Base-by-base conservation (phyloP, 2,888 invertebrate genomes). In the Tetanocera ferruginea region DNA sequence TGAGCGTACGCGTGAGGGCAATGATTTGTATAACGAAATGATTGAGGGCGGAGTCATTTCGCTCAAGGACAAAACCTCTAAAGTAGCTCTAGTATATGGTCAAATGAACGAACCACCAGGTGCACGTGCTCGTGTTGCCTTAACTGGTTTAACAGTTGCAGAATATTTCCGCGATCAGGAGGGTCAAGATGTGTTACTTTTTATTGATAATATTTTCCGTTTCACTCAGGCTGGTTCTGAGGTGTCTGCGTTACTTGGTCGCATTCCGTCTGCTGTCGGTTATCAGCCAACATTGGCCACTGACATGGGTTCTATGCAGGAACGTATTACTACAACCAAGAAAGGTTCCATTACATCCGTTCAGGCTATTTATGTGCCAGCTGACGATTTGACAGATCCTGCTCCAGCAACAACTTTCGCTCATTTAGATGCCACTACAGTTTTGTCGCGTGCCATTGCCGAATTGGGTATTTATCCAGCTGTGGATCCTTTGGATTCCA, bases 71-170 rank as follows among this genome's bases (percentile, higher is more conserved):
- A 95, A 96, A 90, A 94, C 94, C 64, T 97, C 97, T 23, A 97
- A 97, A 80, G 85, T 85, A 76, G 95, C 97, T 0, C 93, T 97
- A 80, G 97, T 97, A 83, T 97, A 97, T 87, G 97, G 97, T 81
- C 97, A 97, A 91, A 97, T 97, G 97, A 97, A 97, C 89, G 97
- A 97, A 91, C 97, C 97, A 79, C 97, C 97, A 80, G 97, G 97
- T 85, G 97, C 97, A 78, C 94, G 97, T 90, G 97, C 97, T 85
- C 95, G 97, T 90, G 97, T 97, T 78, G 97, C 96, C 80, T 91
- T 97, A 83, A 97, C 97, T 85, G 97, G 97, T 84, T 91, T 97
- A 82, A 97, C 97, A 57, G 95, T 97, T 52, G 97, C 97, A 49
- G 97, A 97, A 89, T 96, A 97, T 89, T 97, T 97, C 95, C 94